Base-by-base conservation (phyloP, 2,113 vertebrate species). In the Petrocephalus microphthalmus region DNA sequence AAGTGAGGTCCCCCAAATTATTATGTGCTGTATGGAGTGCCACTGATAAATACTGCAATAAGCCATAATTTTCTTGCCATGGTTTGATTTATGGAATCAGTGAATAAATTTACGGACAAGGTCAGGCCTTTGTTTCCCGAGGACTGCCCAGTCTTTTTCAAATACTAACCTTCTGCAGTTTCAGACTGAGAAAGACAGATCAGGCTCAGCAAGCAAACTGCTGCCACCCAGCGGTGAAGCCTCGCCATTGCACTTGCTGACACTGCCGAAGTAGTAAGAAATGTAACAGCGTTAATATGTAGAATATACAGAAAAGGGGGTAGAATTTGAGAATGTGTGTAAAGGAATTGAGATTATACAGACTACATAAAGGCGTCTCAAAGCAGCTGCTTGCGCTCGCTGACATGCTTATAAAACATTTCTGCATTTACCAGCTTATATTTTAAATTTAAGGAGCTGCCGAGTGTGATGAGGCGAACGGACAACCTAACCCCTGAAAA, bases 81-180 rank as follows among this genome's bases (percentile, higher is more conserved):
- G 37, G 15, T 78, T 42, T 78, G 33, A 78, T 42, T 78, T 37
- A 19, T 42, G 71, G 17, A 42, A 42, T 78, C 71, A 78, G 1
- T 78, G 5, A 37, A 74, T 74, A 1, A 74, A 74, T 74, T 37
- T 74, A 74, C 19, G 33, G 71, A 74, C 71, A 42, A 42, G 33
- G 15, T 33, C 71, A 19, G 29, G 4, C 33, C 37, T 78, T 78
- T 19, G 71, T 78, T 78, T 42, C 71, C 37, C 13, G 5, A 42
- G 71, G 15, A 42, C 33, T 37, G 71, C 33, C 1, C 71, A 78
- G 33, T 4, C 15, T 19, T 78, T 78, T 19, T 19, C 42, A 17
- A 78, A 42, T 78, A 88, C 87, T 83, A 42, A 88, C 87, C 87
- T 25, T 82, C 37, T 51, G 25, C 3, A n/a, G 4, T 11, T n/a